phyloP scores from a whole-genome alignment of 2,888 invertebrate species.

The Cephus pygmeus region DNA sequence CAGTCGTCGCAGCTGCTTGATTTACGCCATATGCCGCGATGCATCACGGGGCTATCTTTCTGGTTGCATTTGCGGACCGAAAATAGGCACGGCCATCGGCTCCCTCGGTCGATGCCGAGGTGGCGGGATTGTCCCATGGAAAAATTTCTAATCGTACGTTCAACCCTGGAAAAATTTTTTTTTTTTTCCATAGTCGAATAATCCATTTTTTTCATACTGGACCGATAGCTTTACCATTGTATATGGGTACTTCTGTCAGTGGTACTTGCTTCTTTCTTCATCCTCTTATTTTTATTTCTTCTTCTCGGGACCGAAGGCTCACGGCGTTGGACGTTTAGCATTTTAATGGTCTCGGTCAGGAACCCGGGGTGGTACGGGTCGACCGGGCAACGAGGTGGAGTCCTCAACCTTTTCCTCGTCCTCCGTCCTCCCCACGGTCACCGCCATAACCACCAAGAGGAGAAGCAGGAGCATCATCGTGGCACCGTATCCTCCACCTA shows the following conservation, averaged over 20 bases:
- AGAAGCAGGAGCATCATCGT: not conserved
- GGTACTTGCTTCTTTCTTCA: not conserved
- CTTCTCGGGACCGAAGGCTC: constrained; percentile 5
- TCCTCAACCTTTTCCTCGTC: constrained; percentile 15
- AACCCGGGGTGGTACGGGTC: constrained; percentile 20
- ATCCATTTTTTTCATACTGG: not conserved
- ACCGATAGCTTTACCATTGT: not conserved
- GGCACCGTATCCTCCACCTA: constrained; percentile 23
- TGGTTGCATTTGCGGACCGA: constrained; percentile 51
- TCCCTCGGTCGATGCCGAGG: not conserved
- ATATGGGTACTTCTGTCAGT: not conserved
- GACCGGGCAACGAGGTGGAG: constrained; percentile 27
- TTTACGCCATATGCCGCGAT: constrained; percentile 58
- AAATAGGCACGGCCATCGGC: constrained; percentile 50
- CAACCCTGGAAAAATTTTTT: not conserved
- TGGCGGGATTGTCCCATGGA: not conserved
- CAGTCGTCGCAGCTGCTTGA: constrained; percentile 61
- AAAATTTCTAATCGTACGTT: not conserved
- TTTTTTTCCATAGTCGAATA: not conserved
- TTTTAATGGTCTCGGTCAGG: constrained; percentile 50
- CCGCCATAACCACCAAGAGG: constrained; percentile 11
- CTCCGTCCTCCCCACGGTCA: constrained; percentile 6
- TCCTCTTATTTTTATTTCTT: constrained; percentile 2
- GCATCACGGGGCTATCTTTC: constrained; percentile 53
- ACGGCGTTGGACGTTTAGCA: constrained; percentile 47